These are phyloP conservation scores for Hyaena hyaena DNA, from an alignment of 2,113 vertebrate genomes.

Conservation along the genomic window DNA sequence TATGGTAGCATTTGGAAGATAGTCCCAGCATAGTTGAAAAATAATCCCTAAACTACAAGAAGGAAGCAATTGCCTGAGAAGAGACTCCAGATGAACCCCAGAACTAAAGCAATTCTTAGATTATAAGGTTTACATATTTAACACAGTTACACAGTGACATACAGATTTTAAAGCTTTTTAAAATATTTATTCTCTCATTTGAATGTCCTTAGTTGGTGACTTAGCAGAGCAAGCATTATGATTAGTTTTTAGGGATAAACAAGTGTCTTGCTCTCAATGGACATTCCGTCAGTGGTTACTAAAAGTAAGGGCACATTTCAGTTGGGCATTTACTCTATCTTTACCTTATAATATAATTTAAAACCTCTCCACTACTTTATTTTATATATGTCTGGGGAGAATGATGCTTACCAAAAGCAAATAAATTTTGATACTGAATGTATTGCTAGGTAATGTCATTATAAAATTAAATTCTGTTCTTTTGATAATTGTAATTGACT, in stretches of 20 bases:
- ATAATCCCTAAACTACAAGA: background rate
- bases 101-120: constrained; percentile 3
- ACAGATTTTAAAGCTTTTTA: constrained; percentile 15
- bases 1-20: constrained; percentile 23
- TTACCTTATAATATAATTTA: constrained; percentile 28
- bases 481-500: constrained; percentile 38
- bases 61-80: constrained; percentile 29
- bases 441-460: background rate
- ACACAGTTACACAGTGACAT: background rate
- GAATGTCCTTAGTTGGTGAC: constrained; percentile 28
- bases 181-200: constrained; percentile 26
- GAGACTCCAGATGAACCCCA: background rate
- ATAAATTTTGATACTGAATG: constrained; percentile 29
- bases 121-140: constrained; percentile 8
- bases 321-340: constrained; percentile 24
- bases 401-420: background rate
- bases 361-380: constrained; percentile 11
- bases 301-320: background rate
- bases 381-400: background rate
- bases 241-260: constrained; percentile 39
- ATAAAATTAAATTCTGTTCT: constrained; percentile 20
- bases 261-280: background rate
- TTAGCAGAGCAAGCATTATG: background rate
- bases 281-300: background rate
- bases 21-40: constrained; percentile 4